Evolutionary conservation across 2,797 vertebrate species (phyloP).

Genomic region (Carapus acus): DNA sequence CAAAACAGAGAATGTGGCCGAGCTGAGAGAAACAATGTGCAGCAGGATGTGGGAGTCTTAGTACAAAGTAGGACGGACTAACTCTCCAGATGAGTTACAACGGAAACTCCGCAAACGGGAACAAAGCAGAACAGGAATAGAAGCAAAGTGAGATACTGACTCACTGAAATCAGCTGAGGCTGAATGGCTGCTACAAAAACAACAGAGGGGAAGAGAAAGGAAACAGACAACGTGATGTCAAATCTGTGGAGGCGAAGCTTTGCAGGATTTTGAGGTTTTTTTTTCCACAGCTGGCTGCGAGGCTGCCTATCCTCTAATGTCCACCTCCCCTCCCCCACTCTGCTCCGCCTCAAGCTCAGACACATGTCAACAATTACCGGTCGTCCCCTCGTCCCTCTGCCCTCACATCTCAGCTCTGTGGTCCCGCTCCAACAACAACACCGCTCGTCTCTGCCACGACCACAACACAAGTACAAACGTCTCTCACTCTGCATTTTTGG

Average conservation of each 20-base stretch:
- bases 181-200: neutral
- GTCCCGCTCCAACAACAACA: conserved; percentile 47
- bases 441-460: conserved; percentile 49
- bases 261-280: conserved; percentile 28
- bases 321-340: conserved; percentile 35
- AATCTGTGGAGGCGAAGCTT: no score
- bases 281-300: conserved; percentile 36
- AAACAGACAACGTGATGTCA: neutral
- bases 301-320: conserved; percentile 29
- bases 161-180: no score
- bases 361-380: conserved; percentile 72
- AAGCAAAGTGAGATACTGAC: no score
- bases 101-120: neutral
- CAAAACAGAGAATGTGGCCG: neutral
- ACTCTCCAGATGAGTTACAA: no score
- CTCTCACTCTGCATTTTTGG: conserved; percentile 68
- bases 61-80: no score
- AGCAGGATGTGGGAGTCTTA: no score
- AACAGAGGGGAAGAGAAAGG: neutral
- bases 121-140: neutral
- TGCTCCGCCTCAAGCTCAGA: conserved; percentile 46
- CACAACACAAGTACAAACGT: conserved; percentile 64
- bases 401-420: conserved; percentile 17
- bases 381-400: conserved; percentile 49
- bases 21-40: no score